These are phyloP conservation scores for Meloidogyne floridensis DNA, from an alignment of 1,140 invertebrate species.

Conservation along the genomic window DNA sequence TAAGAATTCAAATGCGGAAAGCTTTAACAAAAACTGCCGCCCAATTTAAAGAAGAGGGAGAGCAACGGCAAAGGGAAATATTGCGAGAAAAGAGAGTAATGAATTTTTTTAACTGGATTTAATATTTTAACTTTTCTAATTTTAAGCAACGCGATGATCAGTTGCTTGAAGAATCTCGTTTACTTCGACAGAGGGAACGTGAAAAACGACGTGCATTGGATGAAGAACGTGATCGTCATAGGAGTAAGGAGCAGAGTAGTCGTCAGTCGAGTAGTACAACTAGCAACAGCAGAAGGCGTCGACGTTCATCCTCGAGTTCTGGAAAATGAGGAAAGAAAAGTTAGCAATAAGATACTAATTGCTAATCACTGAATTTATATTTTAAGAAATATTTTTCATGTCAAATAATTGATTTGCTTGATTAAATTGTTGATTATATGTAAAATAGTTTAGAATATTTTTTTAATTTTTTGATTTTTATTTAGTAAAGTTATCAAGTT, in stretches of 20 bases:
- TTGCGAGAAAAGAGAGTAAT: conserved; percentile 31
- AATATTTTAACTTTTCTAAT: not conserved
- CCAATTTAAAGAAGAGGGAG: conserved; percentile 57
- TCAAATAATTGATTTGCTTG: not conserved
- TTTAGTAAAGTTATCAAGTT: no score
- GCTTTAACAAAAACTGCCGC: conserved; percentile 58
- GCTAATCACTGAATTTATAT: no score
- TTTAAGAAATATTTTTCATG: no score
- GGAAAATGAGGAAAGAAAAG: not conserved
- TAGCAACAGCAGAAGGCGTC: conserved; percentile 12
- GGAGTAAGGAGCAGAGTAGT: conserved; percentile 10
- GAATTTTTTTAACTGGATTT: not conserved
- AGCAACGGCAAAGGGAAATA: conserved; percentile 46
- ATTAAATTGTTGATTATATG: not conserved
- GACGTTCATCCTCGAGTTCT: conserved; percentile 19
- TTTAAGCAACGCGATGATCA: conserved; percentile 32
- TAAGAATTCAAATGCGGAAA: conserved; percentile 57
- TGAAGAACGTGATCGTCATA: conserved; percentile 4
- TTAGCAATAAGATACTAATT: no score
- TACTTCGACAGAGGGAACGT: conserved; percentile 26
- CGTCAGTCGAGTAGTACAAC: not conserved
- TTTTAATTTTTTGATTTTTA: not conserved
- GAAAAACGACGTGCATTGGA: conserved; percentile 22
- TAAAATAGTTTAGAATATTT: not conserved
- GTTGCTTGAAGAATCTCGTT: conserved; percentile 31